Conservation (phyloP, 2,888 invertebrate species). For the Apodemia duryi region DNA sequence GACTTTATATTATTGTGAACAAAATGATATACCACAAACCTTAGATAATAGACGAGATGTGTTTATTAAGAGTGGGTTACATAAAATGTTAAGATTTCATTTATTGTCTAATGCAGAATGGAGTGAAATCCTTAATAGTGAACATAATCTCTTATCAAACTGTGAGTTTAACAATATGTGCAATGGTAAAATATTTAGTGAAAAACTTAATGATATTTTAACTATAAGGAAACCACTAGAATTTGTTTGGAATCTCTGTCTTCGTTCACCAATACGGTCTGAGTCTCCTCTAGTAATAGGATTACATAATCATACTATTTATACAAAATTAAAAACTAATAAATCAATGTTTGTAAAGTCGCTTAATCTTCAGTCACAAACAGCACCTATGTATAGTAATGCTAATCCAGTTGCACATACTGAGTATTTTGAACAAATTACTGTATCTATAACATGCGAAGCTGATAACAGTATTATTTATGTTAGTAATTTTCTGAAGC, state of each 20-base stretch:
- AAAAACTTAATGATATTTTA: constrained; percentile 32
- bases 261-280: constrained; percentile 58
- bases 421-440: constrained; percentile 64
- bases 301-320: constrained; percentile 48
- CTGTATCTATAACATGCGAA: constrained; percentile 55
- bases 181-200: constrained; percentile 26
- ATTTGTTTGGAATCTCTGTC: constrained; percentile 61
- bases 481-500: constrained; percentile 54
- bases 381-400: constrained; percentile 58
- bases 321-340: constrained; percentile 57
- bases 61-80: constrained; percentile 60
- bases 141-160: constrained; percentile 53
- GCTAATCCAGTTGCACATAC: constrained; percentile 28
- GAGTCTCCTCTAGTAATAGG: constrained; percentile 62
- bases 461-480: constrained; percentile 54
- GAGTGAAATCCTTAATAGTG: constrained; percentile 49
- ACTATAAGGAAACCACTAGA: constrained; percentile 47
- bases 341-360: constrained; percentile 69
- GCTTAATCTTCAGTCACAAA: constrained; percentile 64
- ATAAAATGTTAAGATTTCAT: constrained; percentile 66
- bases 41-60: constrained; percentile 64
- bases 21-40: constrained; percentile 52
- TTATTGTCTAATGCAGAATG: constrained; percentile 57
- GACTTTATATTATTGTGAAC: constrained; percentile 73
- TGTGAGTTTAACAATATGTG: constrained; percentile 28